phyloP scores from a whole-genome alignment of 2,113 vertebrate species.

The Saccopteryx bilineata region DNA sequence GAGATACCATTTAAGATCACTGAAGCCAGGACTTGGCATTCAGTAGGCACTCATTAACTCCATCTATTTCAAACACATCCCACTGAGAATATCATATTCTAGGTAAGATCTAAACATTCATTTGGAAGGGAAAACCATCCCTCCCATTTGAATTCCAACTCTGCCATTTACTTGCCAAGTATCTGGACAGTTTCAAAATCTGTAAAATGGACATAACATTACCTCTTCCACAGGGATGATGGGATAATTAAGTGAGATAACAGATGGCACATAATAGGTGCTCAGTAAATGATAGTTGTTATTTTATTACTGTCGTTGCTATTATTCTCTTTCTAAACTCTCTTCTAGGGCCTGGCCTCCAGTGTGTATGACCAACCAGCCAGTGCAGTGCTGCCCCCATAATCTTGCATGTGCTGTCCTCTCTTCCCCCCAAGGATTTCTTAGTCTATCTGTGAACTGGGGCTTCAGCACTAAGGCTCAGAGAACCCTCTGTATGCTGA shows the following conservation, averaged over 20 bases:
- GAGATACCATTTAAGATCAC: not conserved
- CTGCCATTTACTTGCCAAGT: not conserved
- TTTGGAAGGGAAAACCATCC: not conserved
- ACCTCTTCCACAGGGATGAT: not conserved
- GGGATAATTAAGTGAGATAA: not conserved
- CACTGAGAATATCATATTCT: not conserved
- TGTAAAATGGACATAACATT: not conserved
- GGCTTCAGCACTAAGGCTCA: not conserved
- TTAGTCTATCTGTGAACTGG: not conserved
- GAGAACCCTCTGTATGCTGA: not conserved
- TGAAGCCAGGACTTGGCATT: not conserved
- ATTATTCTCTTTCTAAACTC: not conserved
- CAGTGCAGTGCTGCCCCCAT: not conserved
- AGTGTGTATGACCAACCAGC: fast-evolving
- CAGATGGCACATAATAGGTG: not conserved
- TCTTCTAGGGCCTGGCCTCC: not conserved
- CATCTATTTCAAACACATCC: not conserved
- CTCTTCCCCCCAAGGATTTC: fast-evolving
- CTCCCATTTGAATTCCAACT: not conserved
- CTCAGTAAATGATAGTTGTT: not conserved
- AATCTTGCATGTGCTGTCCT: not conserved
- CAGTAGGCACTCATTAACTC: not conserved
- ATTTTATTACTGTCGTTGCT: not conserved
- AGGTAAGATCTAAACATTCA: not conserved
- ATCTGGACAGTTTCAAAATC: not conserved